Evolutionary conservation across 2,113 vertebrate species (phyloP).

Genomic region (Mus pahari): DNA sequence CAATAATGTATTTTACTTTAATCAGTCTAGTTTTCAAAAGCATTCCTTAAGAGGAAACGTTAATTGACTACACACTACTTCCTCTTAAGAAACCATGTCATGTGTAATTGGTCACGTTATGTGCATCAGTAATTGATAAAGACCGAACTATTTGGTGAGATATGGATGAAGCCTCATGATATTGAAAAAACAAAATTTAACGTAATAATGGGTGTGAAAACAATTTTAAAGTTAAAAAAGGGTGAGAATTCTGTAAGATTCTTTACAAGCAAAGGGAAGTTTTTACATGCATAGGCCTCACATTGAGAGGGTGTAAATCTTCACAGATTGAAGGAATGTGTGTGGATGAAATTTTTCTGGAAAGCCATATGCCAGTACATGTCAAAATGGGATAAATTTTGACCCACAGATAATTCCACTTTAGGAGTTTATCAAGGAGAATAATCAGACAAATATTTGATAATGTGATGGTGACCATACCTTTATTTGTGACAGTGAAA

Average conservation of each 20-base stretch:
- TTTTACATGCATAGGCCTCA: neutral
- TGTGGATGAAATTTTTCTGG: neutral
- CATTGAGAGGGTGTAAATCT: neutral
- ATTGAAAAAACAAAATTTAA: constrained; percentile 4
- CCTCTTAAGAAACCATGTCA: constrained; percentile 15
- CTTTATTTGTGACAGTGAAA: constrained; percentile 39
- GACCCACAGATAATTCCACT: constrained; percentile 41
- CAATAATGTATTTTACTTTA: constrained; percentile 37
- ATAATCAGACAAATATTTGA: constrained; percentile 1
- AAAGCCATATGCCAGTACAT: neutral
- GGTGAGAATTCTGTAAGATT: neutral
- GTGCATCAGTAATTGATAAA: constrained; percentile 43
- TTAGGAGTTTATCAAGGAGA: constrained; percentile 44
- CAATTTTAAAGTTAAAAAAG: constrained; percentile 36
- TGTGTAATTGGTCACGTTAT: neutral
- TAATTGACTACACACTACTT: constrained; percentile 11
- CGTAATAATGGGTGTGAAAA: constrained; percentile 29
- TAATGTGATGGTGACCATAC: neutral
- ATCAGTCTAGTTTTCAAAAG: constrained; percentile 46
- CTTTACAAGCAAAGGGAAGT: constrained; percentile 16
- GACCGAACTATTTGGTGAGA: constrained; percentile 29
- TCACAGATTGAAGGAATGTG: neutral
- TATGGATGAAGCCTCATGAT: constrained; percentile 33
- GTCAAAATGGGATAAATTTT: neutral
- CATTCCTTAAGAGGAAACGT: constrained; percentile 31